phyloP scores from a whole-genome alignment of 2,888 invertebrate genomes.

The Lasioglossum figueresi region DNA sequence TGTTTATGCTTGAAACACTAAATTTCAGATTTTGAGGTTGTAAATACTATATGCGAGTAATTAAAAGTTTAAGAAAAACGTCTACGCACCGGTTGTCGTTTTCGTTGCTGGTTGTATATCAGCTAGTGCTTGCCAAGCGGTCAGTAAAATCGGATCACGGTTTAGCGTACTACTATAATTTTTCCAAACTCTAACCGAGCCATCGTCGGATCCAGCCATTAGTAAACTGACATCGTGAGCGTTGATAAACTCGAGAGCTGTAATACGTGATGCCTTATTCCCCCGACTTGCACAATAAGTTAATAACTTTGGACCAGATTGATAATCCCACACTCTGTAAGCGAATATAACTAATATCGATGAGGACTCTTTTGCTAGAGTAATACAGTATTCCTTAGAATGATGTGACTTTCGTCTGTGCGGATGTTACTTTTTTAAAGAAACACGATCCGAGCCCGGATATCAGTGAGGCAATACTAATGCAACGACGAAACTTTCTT shows the following conservation, averaged over 20 bases:
- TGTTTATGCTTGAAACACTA: too few species aligned
- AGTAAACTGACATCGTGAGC: constrained; percentile 92
- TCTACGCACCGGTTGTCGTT: constrained; percentile 78
- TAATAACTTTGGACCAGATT: constrained; percentile 88
- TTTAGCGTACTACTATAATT: constrained; percentile 80
- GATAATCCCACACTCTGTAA: constrained; percentile 92
- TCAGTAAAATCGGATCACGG: constrained; percentile 84
- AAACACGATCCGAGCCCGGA: too few species aligned
- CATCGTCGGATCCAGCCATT: constrained; percentile 91
- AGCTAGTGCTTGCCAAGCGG: constrained; percentile 94
- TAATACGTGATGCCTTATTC: constrained; percentile 87
- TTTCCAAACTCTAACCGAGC: constrained; percentile 90
- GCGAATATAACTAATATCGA: constrained; percentile 1
- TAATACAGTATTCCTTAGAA: background rate
- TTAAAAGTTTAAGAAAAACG: constrained; percentile 16
- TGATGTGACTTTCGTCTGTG: too few species aligned
- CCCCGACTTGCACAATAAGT: constrained; percentile 86
- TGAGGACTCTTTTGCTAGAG: background rate
- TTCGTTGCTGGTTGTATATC: constrained; percentile 86
- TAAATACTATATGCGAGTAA: too few species aligned
- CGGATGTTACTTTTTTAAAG: too few species aligned
- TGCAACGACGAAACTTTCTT: too few species aligned
- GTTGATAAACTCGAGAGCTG: constrained; percentile 94
- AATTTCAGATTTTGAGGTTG: too few species aligned
- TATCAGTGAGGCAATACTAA: too few species aligned